Evolutionary conservation across 1,140 invertebrate genomes (phyloP), one percentile per base, ranked within the genome.

Genomic region (Drosophila micromelanica): DNA sequence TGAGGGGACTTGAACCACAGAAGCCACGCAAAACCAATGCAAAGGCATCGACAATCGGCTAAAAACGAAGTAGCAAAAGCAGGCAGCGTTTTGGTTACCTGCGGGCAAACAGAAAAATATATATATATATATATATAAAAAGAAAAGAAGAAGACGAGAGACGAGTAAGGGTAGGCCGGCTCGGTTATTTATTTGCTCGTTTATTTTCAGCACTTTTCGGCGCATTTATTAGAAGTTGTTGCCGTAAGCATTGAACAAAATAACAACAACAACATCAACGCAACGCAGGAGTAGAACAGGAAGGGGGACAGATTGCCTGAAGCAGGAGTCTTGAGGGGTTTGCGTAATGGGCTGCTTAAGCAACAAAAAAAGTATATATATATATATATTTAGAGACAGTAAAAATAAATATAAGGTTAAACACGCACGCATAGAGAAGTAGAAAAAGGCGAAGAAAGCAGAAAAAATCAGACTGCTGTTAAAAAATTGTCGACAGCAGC

Each of bases 121-220:
- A 35, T n/a, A n/a, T n/a, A n/a, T n/a, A n/a, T n/a, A n/a, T n/a
- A n/a, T 4, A 17, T n/a, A 8, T 17, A 38, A 61, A 27, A 17
- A 17, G 32, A 62, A 17, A 45, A 12, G 40, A 56, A 57, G 40
- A 57, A 7, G 35, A 40, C 12, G 20, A 7, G 46, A 5, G 38
- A n/a, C 17, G 40, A 17, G n/a, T 30, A 42, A 45, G 49, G 11
- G 61, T 52, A 64, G 46, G 37, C 37, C 37, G 49, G 48, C 43
- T 52, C 78, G 62, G 76, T 78, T 78, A 78, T 78, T 78, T 78
- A 78, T 78, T 78, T 78, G 76, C 76, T 78, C 76, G 76, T 78
- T 78, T 78, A 78, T 78, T 78, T 78, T 78, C 76, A 78, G 76
- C 76, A 78, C 76, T 74, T 78, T 78, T 78, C 76, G 76, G 63